These are phyloP conservation scores for Rhagonycha fulva DNA, from an alignment of 2,888 invertebrate genomes.

Conservation along the genomic window DNA sequence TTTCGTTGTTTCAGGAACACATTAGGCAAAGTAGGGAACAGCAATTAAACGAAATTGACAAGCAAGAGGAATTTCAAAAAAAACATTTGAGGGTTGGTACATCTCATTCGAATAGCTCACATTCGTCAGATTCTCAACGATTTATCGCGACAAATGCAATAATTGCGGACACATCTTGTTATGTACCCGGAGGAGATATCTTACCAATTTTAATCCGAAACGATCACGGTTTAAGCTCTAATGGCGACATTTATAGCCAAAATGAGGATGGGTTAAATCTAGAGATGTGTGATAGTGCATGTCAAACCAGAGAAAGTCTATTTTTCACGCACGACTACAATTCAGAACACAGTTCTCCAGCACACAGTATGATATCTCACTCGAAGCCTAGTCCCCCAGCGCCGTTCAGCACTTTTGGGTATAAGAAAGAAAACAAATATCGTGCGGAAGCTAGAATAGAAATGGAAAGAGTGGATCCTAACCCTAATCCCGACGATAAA, in stretches of 20 bases:
- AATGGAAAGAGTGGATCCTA: conserved; percentile 53
- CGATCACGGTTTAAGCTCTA: conserved; percentile 45
- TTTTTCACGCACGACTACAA: conserved; percentile 58
- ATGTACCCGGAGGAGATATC: conserved; percentile 57
- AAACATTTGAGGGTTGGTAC: conserved; percentile 33
- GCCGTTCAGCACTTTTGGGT: conserved; percentile 63
- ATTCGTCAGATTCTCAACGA: conserved; percentile 42
- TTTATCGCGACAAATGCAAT: conserved; percentile 38
- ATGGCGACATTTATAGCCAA: conserved; percentile 46
- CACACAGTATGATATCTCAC: conserved; percentile 50
- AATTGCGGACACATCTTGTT: conserved; percentile 50
- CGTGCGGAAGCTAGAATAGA: conserved; percentile 67
- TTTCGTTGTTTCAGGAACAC: conserved; percentile 62
- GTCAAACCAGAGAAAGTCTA: conserved; percentile 82
- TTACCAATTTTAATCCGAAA: conserved; percentile 52
- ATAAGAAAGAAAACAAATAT: conserved; percentile 57
- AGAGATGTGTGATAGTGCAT: conserved; percentile 75
- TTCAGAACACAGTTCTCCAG: conserved; percentile 51
- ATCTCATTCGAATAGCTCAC: conserved; percentile 47
- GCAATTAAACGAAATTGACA: conserved; percentile 70
- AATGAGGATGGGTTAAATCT: conserved; percentile 45
- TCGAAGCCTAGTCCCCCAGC: conserved; percentile 47
- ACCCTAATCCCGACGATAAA: conserved; percentile 37
- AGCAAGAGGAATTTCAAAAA: conserved; percentile 45
- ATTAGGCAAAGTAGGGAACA: conserved; percentile 81